A percentile compares a stretch with the other conserved stretches of the same genome.
These are phyloP conservation scores for Rhegmatorhina hoffmannsi DNA, from an alignment of 2,113 vertebrate genomes.

Conservation along the genomic window DNA sequence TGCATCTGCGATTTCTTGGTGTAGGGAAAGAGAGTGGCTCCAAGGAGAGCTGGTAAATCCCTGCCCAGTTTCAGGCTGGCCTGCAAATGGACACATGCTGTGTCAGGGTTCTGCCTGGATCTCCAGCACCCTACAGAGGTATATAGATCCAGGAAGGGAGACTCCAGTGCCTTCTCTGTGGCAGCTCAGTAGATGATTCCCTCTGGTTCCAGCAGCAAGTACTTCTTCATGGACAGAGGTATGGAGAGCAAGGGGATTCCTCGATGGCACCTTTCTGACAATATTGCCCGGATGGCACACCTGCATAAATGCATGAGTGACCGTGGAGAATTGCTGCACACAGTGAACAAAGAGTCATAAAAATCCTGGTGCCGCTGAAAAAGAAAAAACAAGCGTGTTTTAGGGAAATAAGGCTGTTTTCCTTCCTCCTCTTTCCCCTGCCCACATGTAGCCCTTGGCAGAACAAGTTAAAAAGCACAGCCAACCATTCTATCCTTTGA, in stretches of 20 bases:
- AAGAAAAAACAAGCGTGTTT: background rate
- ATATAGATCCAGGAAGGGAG: fast-evolving
- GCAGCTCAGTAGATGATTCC: conserved; percentile 80
- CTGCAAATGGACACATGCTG: background rate
- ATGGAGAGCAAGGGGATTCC: conserved; percentile 81
- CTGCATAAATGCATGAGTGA: conserved; percentile 89
- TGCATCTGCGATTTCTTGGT: background rate
- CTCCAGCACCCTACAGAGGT: background rate
- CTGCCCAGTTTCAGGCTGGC: background rate
- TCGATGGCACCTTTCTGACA: conserved; percentile 78
- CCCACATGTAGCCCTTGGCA: background rate
- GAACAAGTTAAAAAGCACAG: background rate
- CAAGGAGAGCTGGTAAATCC: background rate
- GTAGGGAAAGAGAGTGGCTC: background rate
- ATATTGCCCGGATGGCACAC: conserved; percentile 80
- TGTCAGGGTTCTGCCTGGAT: background rate
- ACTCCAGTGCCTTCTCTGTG: fast-evolving
- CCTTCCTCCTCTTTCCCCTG: background rate
- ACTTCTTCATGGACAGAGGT: conserved; percentile 84
- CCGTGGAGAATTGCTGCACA: conserved; percentile 87
- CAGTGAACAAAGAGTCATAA: conserved; percentile 88
- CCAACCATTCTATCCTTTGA: background rate
- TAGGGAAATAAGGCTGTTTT: background rate
- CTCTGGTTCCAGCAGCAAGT: conserved; percentile 90
- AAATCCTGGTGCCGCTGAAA: conserved; percentile 84